phyloP scores from a whole-genome alignment of 2,888 invertebrate species.

The Epirrhoe tristata region DNA sequence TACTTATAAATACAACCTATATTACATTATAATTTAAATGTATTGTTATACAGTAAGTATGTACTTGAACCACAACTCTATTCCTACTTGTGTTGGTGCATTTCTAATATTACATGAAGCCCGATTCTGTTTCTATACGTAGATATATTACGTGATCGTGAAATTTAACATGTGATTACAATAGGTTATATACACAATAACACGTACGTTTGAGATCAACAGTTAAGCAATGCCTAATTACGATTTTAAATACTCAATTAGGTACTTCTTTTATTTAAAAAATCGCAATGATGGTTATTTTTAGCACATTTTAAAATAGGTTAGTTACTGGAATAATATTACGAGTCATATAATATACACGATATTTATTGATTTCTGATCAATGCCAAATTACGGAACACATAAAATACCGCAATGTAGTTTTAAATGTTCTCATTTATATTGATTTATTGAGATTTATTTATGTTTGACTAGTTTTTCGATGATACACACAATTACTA shows the following conservation, averaged over 20 bases:
- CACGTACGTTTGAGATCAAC: constrained; percentile 81
- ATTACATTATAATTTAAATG: constrained; percentile 61
- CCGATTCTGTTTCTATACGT: constrained; percentile 64
- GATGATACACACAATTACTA: constrained; percentile 56
- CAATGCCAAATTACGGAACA: not conserved
- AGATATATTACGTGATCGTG: constrained; percentile 72
- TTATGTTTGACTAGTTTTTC: constrained; percentile 68
- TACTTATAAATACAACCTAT: constrained; percentile 59
- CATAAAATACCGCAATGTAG: not conserved
- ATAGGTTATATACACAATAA: constrained; percentile 78
- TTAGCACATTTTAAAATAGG: constrained; percentile 36
- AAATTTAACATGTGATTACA: constrained; percentile 83
- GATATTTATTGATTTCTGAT: not conserved
- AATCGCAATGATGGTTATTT: constrained; percentile 33
- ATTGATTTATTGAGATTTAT: constrained; percentile 40
- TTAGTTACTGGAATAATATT: constrained; percentile 23
- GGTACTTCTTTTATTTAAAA: constrained; percentile 36
- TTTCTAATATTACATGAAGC: constrained; percentile 76
- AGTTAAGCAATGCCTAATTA: constrained; percentile 79
- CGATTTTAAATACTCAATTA: constrained; percentile 54
- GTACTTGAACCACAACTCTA: constrained; percentile 75
- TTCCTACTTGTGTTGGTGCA: constrained; percentile 82
- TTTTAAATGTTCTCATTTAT: not conserved
- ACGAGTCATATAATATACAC: constrained; percentile 7
- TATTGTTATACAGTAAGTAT: constrained; percentile 67